phyloP scores from a whole-genome alignment of 2,888 invertebrate species.

The Tipula lateralis region DNA sequence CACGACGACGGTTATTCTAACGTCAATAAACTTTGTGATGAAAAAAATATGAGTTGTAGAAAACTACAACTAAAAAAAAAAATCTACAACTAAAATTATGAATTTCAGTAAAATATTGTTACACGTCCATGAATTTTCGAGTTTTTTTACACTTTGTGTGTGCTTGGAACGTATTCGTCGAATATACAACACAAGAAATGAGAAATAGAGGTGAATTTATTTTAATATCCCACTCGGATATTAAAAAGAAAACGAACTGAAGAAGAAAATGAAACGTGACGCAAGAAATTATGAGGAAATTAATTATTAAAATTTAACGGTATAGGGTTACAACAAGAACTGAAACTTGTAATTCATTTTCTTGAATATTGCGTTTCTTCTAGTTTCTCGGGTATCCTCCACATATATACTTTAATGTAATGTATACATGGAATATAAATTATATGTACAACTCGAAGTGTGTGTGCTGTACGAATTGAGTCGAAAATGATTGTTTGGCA shows the following conservation, averaged over 20 bases:
- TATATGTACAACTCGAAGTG: background rate
- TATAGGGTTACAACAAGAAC: slow-evolving; percentile 1
- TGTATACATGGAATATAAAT: background rate
- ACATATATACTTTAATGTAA: background rate
- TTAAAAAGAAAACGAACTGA: background rate
- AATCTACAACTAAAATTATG: background rate
- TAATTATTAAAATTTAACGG: slow-evolving; percentile 24
- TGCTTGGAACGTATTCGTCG: background rate
- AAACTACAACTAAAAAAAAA: background rate
- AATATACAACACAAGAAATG: background rate
- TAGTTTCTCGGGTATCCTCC: background rate
- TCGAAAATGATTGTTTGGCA: background rate
- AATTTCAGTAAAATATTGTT: slow-evolving; percentile 19
- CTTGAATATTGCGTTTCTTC: background rate
- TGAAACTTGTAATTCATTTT: slow-evolving; percentile 5
- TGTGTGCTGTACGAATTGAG: background rate
- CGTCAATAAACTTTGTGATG: slow-evolving; percentile 24
- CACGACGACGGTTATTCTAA: slow-evolving; percentile 19
- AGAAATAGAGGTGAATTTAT: slow-evolving; percentile 4
- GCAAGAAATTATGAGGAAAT: slow-evolving; percentile 24
- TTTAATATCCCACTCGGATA: slow-evolving; percentile 19
- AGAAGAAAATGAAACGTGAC: slow-evolving; percentile 1
- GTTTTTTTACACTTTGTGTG: background rate
- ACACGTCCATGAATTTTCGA: background rate
- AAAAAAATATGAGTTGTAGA: background rate